These are phyloP conservation scores for Leptinotarsa texana DNA, from an alignment of 1,140 invertebrate species.

Conservation along the genomic window DNA sequence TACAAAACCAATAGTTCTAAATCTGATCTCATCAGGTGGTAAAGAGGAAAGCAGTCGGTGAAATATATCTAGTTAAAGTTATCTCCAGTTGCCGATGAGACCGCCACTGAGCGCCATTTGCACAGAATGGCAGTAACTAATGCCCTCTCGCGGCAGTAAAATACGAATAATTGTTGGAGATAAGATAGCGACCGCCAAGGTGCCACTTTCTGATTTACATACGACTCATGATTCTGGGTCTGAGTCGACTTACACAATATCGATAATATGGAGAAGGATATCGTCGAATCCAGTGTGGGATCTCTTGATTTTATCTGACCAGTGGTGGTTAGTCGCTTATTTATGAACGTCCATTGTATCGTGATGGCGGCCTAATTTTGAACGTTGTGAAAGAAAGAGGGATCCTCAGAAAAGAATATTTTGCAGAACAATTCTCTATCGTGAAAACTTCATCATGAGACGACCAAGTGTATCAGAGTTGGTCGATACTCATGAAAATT, in stretches of 20 bases:
- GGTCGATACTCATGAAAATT: too few species aligned
- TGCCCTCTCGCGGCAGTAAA: constrained; percentile 45
- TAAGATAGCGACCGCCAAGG: constrained; percentile 47
- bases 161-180: constrained; percentile 50
- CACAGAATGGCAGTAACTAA: constrained; percentile 49
- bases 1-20: constrained; percentile 46
- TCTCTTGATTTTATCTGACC: constrained; percentile 21
- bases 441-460: too few species aligned
- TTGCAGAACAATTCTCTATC: background rate
- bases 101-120: constrained; percentile 45
- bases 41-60: constrained; percentile 39
- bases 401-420: background rate
- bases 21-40: constrained; percentile 48
- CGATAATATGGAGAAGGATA: constrained; percentile 8
- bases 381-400: background rate
- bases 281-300: background rate
- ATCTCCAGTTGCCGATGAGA: constrained; percentile 45
- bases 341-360: constrained; percentile 29
- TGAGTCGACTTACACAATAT: constrained; percentile 21
- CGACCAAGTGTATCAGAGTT: too few species aligned
- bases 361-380: constrained; percentile 17
- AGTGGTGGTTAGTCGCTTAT: constrained; percentile 22
- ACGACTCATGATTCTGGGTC: constrained; percentile 34
- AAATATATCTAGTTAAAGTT: constrained; percentile 46
- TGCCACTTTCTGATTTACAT: constrained; percentile 46